Evolutionary conservation across 1,140 invertebrate species (phyloP).

Genomic region (Cecropterus lyciades): DNA sequence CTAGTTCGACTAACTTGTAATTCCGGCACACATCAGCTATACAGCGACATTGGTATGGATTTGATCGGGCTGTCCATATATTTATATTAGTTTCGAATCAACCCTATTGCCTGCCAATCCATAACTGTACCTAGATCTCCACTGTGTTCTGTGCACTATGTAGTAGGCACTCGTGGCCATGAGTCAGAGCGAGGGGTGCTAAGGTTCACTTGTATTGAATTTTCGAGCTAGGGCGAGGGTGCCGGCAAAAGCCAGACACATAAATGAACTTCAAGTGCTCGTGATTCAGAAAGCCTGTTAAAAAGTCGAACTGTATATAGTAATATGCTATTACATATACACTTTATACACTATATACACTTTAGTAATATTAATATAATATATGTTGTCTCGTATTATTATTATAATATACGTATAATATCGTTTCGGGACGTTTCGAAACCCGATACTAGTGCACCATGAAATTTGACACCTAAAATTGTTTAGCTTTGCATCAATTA

Average conservation of each 20-base stretch:
- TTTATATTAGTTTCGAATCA: not conserved
- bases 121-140: not conserved
- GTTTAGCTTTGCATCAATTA: too few species aligned
- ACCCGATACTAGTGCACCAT: too few species aligned
- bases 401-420: too few species aligned
- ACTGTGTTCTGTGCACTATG: not conserved
- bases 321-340: too few species aligned
- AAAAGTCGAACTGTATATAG: slow-evolving; percentile 14
- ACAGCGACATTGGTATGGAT: too few species aligned
- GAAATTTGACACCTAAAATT: too few species aligned
- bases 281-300: slow-evolving; percentile 16
- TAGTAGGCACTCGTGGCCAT: slow-evolving; percentile 6
- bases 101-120: not conserved
- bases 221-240: slow-evolving; percentile 25
- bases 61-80: too few species aligned
- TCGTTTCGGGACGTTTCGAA: not conserved
- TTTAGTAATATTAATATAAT: too few species aligned
- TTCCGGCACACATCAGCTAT: too few species aligned
- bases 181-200: slow-evolving; percentile 10
- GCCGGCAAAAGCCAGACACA: slow-evolving; percentile 12
- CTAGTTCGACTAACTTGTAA: too few species aligned
- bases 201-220: slow-evolving; percentile 15
- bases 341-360: too few species aligned
- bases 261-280: slow-evolving; percentile 27
- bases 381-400: too few species aligned